Conservation (phyloP, 2,888 invertebrate genomes). For the Dynastes maya region DNA sequence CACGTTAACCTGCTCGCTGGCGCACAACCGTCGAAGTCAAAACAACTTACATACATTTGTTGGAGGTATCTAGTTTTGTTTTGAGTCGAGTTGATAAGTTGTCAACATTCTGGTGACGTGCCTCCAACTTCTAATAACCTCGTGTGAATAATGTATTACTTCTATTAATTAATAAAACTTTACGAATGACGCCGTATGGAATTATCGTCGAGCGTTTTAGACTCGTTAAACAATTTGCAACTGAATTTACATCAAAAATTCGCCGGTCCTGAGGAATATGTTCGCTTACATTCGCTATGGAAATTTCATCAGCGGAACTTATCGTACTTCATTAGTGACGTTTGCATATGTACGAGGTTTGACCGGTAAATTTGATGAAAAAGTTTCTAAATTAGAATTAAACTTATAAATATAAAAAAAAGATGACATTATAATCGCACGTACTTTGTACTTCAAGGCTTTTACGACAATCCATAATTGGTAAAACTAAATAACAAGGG, state of each 20-base stretch:
- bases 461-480: no score
- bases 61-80: conserved; percentile 23
- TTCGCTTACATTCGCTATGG: no score
- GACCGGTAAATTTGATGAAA: no score
- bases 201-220: not conserved
- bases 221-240: conserved; percentile 28
- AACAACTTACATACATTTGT: conserved; percentile 38
- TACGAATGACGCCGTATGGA: not conserved
- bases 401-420: no score
- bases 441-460: no score
- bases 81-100: conserved; percentile 39
- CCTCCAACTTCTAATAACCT: conserved; percentile 43
- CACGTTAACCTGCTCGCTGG: conserved; percentile 31
- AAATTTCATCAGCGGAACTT: no score
- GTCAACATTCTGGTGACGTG: conserved; percentile 13
- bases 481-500: no score
- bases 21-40: conserved; percentile 29
- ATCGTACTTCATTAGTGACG: no score
- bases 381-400: no score
- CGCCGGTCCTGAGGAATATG: not conserved
- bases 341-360: no score
- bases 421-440: no score
- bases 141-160: conserved; percentile 35
- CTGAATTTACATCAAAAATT: conserved; percentile 24
- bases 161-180: conserved; percentile 44